Evolutionary conservation across 2,113 vertebrate genomes (phyloP), one percentile per base, ranked within the genome.

Genomic region (Datnioides undecimradiatus): DNA sequence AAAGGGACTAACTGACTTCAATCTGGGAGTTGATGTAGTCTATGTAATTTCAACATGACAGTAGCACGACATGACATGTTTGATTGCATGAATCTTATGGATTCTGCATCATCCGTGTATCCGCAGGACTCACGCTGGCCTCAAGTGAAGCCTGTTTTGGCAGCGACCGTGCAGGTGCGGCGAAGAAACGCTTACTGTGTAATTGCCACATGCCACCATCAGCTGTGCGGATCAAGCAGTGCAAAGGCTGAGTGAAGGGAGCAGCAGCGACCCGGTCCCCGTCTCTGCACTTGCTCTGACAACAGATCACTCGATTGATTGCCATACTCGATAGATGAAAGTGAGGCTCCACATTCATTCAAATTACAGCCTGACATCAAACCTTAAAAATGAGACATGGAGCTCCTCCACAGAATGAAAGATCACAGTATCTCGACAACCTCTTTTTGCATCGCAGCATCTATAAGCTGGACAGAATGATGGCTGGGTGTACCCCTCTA

Each of bases 391-490:
- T 23, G 48, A 34, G 13, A 43, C 1, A 25, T 10, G 52, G 62
- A 65, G 48, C 63, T 73, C 38, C 55, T 23, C 31, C 23, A 40
- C 67, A 63, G 58, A 8, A n/a, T 51, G 41, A 52, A 23, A 60
- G 41, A 73, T 25, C 62, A 55, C 48, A 46, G 46, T 33, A 70
- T 64, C 77, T 71, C 71, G 48, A 71, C 45, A 88, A 14, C 54
- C 63, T 70, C 73, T 63, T 85, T 84, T 79, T 79, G 60, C 86
- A 83, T 55, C 21, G 80, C 80, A 74, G 79, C 82, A 87, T 86
- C 73, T 54, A 64, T 46, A 66, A 29, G 36, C 49, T 66, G 62
- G 27, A 11, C 71, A 55, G 54, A 65, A 74, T 69, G 70, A 64
- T 49, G 63, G 64, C 68, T 41, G 36, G 36, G 60, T 85, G 76